Evolutionary conservation across 1,140 invertebrate species (phyloP), one percentile per base, ranked within the genome.

Genomic region (Bombus waltoni): DNA sequence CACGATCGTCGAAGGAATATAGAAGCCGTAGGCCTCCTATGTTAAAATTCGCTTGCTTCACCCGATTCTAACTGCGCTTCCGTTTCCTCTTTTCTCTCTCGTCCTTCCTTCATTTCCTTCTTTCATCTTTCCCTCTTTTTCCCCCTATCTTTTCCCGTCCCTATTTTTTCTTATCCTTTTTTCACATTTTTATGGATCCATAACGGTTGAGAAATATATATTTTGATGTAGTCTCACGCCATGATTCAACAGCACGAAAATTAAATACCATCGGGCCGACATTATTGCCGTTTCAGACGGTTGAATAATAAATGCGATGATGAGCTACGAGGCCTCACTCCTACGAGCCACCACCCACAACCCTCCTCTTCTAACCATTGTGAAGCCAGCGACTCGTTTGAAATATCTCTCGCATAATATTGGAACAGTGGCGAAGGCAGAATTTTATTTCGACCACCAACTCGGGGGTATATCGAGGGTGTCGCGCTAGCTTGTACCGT

Each of bases 271-370:
- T 13, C 72, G 66, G 62, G 2, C 75, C 70, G 80, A 85, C 88
- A 83, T 89, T 89, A 89, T 89, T 89, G 87, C 76, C 84, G 74
- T 83, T 89, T 90, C 89, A 79, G 86, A 80, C 81, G 78, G 68
- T 70, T 90, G 88, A 88, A 91, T 91, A 88, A 91, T 91, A 88
- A 91, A 89, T 89, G 84, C 89, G 42, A 25, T 70, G 87, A 88
- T 78, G 90, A 89, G 85, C 38, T 77, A 75, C 38, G 66, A 62
- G n/a, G 44, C 35, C 42, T 35, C 80, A 32, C 73, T 70, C 68
- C 68, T 25, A 70, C 79, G 77, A 78, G 84, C 81, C 77, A 75
- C 84, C 74, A 76, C 40, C 68, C 22, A 65, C 53, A 2, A 40
- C 11, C 38, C 25, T 15, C 11, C 70, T 11, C 1, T 1, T 2